Evolutionary conservation across 2,113 vertebrate genomes (phyloP), one percentile per base, ranked within the genome.

Genomic region (Indri indri): DNA sequence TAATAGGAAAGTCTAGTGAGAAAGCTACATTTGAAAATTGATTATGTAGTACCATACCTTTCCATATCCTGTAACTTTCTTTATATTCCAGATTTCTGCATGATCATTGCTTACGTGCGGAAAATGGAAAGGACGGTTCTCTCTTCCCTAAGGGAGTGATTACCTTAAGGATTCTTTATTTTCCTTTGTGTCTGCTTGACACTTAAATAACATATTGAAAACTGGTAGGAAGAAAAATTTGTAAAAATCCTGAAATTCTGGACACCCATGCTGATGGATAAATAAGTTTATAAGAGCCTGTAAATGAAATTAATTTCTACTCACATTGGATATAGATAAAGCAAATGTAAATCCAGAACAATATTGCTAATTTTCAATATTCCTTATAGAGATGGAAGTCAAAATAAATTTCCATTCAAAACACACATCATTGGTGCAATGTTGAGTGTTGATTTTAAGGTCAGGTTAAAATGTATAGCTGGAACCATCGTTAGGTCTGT

Each of bases 371-470:
- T 30, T 57, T 79, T 61, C 2, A 87, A 5, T 74, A 66, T 93
- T 91, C 11, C 30, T 89, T 87, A 79, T n/a, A 37, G 47, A 90
- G 61, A 86, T 86, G 40, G 11, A 89, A 95, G 23, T 71, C 25
- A 95, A 54, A 90, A 45, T 92, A 96, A 81, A 90, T 96, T 88
- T 91, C 88, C 10, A 8, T 95, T 91, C 17, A 89, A 77, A 96
- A 66, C 42, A 92, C 20, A 1, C 79, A 70, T 68, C 47, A 54
- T 30, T 42, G 13, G 57, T 68, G 23, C 1, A 73, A 0, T 23
- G n/a, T 34, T 95, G 7, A 77, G 9, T 88, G 3, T 70, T 87
- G 37, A 82, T 61, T 95, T 95, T 87, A 90, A 88, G 20, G 3
- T 85, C 10, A 11, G 50, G 9, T 65, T 76, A 59, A 95, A 92